phyloP scores from a whole-genome alignment of 2,888 invertebrate species.

The Polydrusus pterygomalis region DNA sequence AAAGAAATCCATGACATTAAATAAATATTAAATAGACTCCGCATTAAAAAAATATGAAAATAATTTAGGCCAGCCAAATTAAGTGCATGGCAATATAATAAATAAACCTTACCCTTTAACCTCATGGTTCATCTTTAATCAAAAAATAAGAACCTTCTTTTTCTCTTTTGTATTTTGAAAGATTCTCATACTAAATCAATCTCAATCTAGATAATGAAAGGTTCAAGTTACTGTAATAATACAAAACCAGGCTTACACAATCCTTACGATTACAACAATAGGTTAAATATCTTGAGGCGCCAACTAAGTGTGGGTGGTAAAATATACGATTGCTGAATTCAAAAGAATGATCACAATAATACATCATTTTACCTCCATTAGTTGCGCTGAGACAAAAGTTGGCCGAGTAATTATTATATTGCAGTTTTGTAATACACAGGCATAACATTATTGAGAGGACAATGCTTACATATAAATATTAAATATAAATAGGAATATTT shows the following conservation, averaged over 20 bases:
- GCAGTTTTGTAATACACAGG: slow-evolving; percentile 28
- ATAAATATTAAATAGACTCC: not conserved
- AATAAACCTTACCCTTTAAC: slow-evolving; percentile 27
- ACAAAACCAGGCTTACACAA: slow-evolving; percentile 39
- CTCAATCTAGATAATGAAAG: slow-evolving; percentile 45
- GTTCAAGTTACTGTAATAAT: slow-evolving; percentile 46
- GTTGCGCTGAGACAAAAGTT: slow-evolving; percentile 25
- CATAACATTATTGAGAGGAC: slow-evolving; percentile 1
- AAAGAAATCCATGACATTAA: slow-evolving; percentile 17
- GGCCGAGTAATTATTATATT: slow-evolving; percentile 27
- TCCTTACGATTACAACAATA: slow-evolving; percentile 66
- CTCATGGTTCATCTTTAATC: slow-evolving; percentile 23
- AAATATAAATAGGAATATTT: too few relatives aligned
- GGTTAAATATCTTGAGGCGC: slow-evolving; percentile 67
- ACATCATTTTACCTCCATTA: slow-evolving; percentile 60
- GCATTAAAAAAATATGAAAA: slow-evolving; percentile 11
- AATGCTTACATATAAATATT: not conserved
- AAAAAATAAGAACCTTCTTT: slow-evolving; percentile 9
- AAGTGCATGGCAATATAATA: not conserved
- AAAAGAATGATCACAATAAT: slow-evolving; percentile 62
- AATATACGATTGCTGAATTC: slow-evolving; percentile 66
- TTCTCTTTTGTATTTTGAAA: slow-evolving; percentile 20
- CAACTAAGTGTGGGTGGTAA: slow-evolving; percentile 64
- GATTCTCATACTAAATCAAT: slow-evolving; percentile 34
- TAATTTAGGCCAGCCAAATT: slow-evolving; percentile 15